Evolutionary conservation across 2,113 vertebrate genomes (phyloP), one percentile per base, ranked within the genome.

Genomic region (Chaetura pelagica): DNA sequence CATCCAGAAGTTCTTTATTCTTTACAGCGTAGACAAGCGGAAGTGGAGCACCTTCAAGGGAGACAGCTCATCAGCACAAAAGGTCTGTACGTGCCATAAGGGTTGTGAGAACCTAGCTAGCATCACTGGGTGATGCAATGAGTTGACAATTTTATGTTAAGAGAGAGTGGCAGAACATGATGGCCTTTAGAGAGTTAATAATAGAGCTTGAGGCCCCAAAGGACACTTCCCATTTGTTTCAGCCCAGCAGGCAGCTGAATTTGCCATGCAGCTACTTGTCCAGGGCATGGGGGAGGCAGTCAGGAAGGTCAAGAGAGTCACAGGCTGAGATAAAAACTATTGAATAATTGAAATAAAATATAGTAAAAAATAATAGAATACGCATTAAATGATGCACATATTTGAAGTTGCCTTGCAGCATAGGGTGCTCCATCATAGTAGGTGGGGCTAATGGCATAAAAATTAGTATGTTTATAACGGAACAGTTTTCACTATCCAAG

Each of bases 11-110:
- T 99, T 98, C 97, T 95, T 69, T 5, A 96, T 99, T 83, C 97
- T 98, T 42, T 99, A 99, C 91, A 99, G 99, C 93, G 98, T 97
- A 7, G 98, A 99, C 96, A 98, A 96, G 59, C 97, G 84, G 63
- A 98, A 93, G 17, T 99, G 99, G 99, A 97, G 34, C 75, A 97
- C 97, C 96, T 99, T 99, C 89, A 99, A 98, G 97, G 99, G 99
- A 46, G 98, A 98, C 97, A 99, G 98, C 95, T 96, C 76, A 0
- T 69, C 91, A 42, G 35, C 55, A 95, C 69, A 96, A 84, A 97
- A 98, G 99, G 99, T 99, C 34, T 79, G 97, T 97, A 59, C 4
- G 2, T 73, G 32, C 49, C 5, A 6, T 9, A 24, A 59, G 44
- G 67, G 2, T 71, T 74, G 29, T 8, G 22, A 69, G 54, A 74